Conservation (phyloP, 2,888 invertebrate species). For the Apodemia duryi region DNA sequence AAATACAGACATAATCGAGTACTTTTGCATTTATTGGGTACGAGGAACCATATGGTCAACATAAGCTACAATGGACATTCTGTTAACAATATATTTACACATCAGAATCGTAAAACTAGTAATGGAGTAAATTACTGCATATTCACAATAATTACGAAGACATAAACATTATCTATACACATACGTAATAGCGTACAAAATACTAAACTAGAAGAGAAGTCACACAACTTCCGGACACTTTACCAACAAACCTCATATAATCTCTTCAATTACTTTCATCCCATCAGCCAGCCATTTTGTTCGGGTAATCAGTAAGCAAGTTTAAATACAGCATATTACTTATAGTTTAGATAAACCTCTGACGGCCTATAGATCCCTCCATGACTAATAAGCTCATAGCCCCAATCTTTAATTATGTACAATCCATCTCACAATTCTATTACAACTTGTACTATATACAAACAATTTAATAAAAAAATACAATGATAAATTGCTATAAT, state of each 20-base stretch:
- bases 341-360: constrained; percentile 56
- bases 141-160: constrained; percentile 74
- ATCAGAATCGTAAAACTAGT: constrained; percentile 70
- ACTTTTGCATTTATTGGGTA: constrained; percentile 79
- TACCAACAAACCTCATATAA: constrained; percentile 24
- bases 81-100: constrained; percentile 78
- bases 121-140: constrained; percentile 71
- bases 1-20: constrained; percentile 52
- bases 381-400: constrained; percentile 49
- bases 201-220: constrained; percentile 55
- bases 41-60: constrained; percentile 79
- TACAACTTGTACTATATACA: constrained; percentile 79
- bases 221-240: constrained; percentile 39
- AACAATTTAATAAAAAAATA: constrained; percentile 75
- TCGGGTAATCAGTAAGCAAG: constrained; percentile 64
- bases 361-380: constrained; percentile 39
- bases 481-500: constrained; percentile 72
- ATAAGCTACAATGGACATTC: constrained; percentile 79
- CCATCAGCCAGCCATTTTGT: constrained; percentile 60
- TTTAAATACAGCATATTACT: constrained; percentile 65
- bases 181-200: constrained; percentile 72
- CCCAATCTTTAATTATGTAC: constrained; percentile 62
- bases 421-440: constrained; percentile 65
- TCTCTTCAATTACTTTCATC: constrained; percentile 35
- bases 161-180: constrained; percentile 65